phyloP scores from a whole-genome alignment of 2,888 invertebrate genomes.

The Erebia aethiops region DNA sequence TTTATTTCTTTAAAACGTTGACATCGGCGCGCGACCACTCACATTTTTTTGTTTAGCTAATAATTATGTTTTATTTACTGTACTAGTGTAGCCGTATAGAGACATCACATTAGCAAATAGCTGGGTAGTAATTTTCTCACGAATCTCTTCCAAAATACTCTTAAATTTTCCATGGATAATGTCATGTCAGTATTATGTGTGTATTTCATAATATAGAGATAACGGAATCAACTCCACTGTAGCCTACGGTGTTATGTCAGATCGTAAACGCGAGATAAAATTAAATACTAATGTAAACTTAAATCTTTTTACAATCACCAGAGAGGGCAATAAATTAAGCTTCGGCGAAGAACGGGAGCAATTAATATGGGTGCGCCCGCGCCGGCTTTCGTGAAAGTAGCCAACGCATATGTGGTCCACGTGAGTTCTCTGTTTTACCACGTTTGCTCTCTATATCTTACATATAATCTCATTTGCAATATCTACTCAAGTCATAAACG shows the following conservation, averaged over 20 bases:
- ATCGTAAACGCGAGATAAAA: conserved; percentile 75
- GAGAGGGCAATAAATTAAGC: conserved; percentile 80
- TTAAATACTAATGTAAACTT: conserved; percentile 78
- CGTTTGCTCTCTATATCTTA: conserved; percentile 33
- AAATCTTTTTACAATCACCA: conserved; percentile 80
- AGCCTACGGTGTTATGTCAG: conserved; percentile 66
- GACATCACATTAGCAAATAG: conserved; percentile 67
- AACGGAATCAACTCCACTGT: not conserved
- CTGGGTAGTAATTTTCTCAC: conserved; percentile 56
- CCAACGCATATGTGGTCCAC: conserved; percentile 49
- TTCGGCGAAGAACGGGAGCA: conserved; percentile 81
- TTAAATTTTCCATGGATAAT: not conserved
- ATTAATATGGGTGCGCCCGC: conserved; percentile 80
- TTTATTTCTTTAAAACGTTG: conserved; percentile 79
- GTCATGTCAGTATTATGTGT: not conserved
- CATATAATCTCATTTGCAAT: not conserved
- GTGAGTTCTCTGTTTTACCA: conserved; percentile 56
- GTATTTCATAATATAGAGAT: not conserved
- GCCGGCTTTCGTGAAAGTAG: conserved; percentile 48
- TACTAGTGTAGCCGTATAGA: conserved; percentile 65
- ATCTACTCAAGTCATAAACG: not conserved
- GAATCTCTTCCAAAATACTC: conserved; percentile 13
- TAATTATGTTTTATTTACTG: conserved; percentile 78
- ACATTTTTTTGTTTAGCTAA: conserved; percentile 77
- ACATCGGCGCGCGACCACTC: conserved; percentile 75